Percentiles rank a stretch among this genome's conserved stretches.
Conservation (phyloP, 2,888 invertebrate species). For the Dorcus parallelipipedus region DNA sequence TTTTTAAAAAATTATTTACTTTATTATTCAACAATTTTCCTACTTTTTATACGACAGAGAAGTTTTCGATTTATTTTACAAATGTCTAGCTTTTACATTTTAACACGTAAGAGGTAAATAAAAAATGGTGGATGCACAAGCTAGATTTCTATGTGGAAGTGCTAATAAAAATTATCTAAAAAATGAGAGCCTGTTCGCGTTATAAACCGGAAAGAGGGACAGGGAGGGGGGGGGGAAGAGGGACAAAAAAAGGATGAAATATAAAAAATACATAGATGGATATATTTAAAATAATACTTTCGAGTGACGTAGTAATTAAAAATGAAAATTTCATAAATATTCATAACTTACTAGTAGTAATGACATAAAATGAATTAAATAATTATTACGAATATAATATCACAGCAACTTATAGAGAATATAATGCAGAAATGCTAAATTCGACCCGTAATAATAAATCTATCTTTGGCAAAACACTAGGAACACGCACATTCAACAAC, state of each 20-base stretch:
- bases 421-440: conserved; percentile 37
- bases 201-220: no score
- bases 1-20: no score
- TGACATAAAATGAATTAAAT: conserved; percentile 16
- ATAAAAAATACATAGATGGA: conserved; percentile 19
- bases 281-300: conserved; percentile 30
- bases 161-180: no score
- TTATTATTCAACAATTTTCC: no score
- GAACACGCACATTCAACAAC: conserved; percentile 72
- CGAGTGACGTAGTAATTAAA: conserved; percentile 20
- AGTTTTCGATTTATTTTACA: no score
- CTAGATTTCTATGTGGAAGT: no score
- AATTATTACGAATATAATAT: conserved; percentile 30
- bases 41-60: no score
- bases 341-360: conserved; percentile 11
- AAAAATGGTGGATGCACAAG: no score
- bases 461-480: conserved; percentile 44
- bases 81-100: no score
- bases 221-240: background rate
- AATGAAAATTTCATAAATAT: conserved; percentile 14
- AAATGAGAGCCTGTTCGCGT: no score
- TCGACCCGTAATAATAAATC: conserved; percentile 34
- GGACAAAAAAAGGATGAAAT: conserved; percentile 1
- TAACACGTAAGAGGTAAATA: no score
- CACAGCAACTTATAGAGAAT: conserved; percentile 31